Percentiles rank a stretch among this genome's conserved stretches.
These are phyloP conservation scores for Chionoecetes opilio DNA, from an alignment of 1,140 invertebrate species.

Conservation along the genomic window DNA sequence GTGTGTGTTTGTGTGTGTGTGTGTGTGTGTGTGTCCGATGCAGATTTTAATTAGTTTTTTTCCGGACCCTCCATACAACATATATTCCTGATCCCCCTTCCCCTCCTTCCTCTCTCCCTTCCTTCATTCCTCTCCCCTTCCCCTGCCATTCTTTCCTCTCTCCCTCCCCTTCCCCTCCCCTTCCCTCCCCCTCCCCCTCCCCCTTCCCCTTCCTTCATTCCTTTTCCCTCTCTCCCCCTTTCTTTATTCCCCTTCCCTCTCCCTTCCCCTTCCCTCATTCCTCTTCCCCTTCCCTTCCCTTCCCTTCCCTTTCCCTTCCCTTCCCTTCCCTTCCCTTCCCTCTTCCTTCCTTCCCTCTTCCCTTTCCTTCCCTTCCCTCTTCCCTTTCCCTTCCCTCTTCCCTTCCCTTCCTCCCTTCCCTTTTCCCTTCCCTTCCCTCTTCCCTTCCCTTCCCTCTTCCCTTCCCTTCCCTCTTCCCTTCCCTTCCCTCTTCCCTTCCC, in stretches of 20 bases:
- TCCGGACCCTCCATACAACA: too few relatives aligned
- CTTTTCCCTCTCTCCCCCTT: constrained; percentile 39
- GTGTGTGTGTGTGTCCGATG: too few relatives aligned
- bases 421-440: neutral
- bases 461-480: neutral
- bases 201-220: neutral
- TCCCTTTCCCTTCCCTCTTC: constrained; percentile 35
- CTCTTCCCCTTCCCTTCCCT: neutral
- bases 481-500: neutral
- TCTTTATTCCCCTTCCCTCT: constrained; percentile 45
- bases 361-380: neutral
- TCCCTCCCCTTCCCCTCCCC: constrained; percentile 34
- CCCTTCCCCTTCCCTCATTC: neutral
- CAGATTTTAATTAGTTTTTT: too few relatives aligned
- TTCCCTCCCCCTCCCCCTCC: constrained; percentile 34
- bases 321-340: constrained; percentile 35
- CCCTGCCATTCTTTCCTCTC: too few relatives aligned
- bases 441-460: neutral
- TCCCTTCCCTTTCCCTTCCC: constrained; percentile 21
- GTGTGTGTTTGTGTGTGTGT: too few relatives aligned
- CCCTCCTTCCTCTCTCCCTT: neutral
- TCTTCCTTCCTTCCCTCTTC: constrained; percentile 19
- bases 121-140: neutral
- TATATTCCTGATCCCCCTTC: too few relatives aligned
- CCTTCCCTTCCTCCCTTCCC: neutral